These are phyloP conservation scores for Megalops atlanticus DNA, from an alignment of 2,113 vertebrate genomes.

Conservation along the genomic window DNA sequence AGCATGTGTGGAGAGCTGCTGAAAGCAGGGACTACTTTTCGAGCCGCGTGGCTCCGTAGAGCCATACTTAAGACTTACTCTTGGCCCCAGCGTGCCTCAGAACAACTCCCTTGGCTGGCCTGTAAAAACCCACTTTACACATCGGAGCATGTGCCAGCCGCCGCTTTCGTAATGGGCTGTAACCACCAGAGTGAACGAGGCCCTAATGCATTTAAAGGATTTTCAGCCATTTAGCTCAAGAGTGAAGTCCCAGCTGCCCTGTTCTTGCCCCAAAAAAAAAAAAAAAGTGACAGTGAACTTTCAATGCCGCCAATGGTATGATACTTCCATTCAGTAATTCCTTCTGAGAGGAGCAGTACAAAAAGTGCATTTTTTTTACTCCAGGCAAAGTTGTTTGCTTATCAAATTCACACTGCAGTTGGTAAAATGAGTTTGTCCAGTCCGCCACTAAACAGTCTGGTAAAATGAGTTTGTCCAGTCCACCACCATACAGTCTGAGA, in stretches of 20 bases:
- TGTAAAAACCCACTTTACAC: slow-evolving; percentile 63
- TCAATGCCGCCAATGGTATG: no score
- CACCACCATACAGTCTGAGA: no score
- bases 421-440: neutral
- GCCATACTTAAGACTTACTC: slow-evolving; percentile 47
- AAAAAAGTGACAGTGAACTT: neutral
- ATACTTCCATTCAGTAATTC: neutral
- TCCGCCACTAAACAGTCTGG: no score
- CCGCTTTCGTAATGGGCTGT: slow-evolving; percentile 31
- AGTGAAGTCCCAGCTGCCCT: slow-evolving; percentile 5
- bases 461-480: neutral
- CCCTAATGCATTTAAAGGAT: slow-evolving; percentile 6
- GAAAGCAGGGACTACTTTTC: neutral
- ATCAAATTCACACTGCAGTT: neutral
- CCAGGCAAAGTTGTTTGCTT: neutral
- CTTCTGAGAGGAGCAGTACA: neutral
- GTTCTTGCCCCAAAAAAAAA: no score
- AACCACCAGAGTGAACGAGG: slow-evolving; percentile 5
- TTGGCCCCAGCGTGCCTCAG: slow-evolving; percentile 41
- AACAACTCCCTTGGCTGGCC: slow-evolving; percentile 51
- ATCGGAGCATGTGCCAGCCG: slow-evolving; percentile 40
- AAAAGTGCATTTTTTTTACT: neutral
- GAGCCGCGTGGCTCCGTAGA: slow-evolving; percentile 41
- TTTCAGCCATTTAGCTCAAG: slow-evolving; percentile 11
- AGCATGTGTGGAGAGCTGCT: neutral